Conservation (phyloP, 2,113 vertebrate genomes). For the Syngnathus scovelli region DNA sequence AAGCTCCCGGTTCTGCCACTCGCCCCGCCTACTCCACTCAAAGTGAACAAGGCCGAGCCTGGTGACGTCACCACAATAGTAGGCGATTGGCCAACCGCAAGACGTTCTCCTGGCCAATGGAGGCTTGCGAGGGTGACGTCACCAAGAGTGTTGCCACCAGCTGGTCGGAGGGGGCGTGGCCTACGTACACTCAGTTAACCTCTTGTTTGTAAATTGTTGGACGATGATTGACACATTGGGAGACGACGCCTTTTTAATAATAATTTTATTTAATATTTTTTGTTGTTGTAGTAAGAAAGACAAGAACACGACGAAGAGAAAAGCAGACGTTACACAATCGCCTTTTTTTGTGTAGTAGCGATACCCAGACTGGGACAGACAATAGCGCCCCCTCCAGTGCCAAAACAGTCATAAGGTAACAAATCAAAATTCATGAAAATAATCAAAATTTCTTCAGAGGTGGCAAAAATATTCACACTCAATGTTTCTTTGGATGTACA, state of each 20-base stretch:
- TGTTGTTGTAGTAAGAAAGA: not conserved
- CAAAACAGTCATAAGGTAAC: not conserved
- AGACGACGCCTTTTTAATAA: not conserved
- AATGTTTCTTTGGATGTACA: too few species aligned
- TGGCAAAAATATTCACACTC: too few species aligned
- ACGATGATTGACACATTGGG: conserved; percentile 12
- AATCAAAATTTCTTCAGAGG: too few species aligned
- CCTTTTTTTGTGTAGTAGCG: conserved; percentile 35
- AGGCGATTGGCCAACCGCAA: conserved; percentile 59
- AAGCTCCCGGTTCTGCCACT: conserved; percentile 52
- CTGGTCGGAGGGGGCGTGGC: conserved; percentile 74
- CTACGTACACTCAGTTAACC: conserved; percentile 72
- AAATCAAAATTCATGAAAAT: too few species aligned
- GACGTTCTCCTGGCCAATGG: conserved; percentile 64
- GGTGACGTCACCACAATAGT: conserved; percentile 67
- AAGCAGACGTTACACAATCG: conserved; percentile 69
- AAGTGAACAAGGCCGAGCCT: conserved; percentile 49
- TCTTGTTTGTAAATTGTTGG: conserved; percentile 57
- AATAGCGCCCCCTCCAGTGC: conserved; percentile 51
- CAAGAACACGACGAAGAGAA: conserved; percentile 2
- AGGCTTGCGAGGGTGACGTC: conserved; percentile 67
- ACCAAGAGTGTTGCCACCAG: conserved; percentile 81
- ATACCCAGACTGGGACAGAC: conserved; percentile 38
- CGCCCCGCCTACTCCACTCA: conserved; percentile 56
- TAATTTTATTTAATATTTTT: conserved; percentile 6